A percentile compares a stretch with the other conserved stretches of the same genome.
Conservation (phyloP, 2,113 vertebrate species). For the Stegostoma tigrinum region DNA sequence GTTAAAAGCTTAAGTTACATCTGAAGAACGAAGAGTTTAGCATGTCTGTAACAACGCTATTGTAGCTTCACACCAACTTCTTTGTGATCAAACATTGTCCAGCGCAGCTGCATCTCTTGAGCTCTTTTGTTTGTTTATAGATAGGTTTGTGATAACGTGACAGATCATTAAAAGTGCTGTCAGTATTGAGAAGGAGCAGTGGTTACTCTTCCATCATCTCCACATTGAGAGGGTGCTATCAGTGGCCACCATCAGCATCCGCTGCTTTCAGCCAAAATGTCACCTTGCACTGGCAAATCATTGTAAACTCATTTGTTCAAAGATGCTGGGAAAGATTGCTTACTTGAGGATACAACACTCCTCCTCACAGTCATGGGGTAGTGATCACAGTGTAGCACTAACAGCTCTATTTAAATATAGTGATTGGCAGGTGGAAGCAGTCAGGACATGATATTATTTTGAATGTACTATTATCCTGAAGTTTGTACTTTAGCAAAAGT, state of each 20-base stretch:
- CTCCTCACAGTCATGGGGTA: background rate
- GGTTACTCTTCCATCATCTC: slow-evolving; percentile 52
- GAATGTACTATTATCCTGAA: background rate
- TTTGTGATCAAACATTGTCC: slow-evolving; percentile 48
- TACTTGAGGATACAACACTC: background rate
- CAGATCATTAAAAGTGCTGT: slow-evolving; percentile 50
- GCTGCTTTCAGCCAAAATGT: slow-evolving; percentile 42
- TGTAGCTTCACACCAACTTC: slow-evolving; percentile 9
- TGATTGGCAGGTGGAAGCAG: background rate
- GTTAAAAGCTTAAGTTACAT: background rate
- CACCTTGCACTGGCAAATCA: slow-evolving; percentile 37
- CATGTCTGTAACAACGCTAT: background rate
- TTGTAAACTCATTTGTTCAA: slow-evolving; percentile 19
- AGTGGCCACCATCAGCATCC: slow-evolving; percentile 46
- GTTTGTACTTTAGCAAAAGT: background rate
- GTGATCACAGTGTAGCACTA: background rate
- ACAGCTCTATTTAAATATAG: slow-evolving; percentile 4
- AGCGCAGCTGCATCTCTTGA: slow-evolving; percentile 45
- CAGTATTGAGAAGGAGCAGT: slow-evolving; percentile 48
- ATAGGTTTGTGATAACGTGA: slow-evolving; percentile 53
- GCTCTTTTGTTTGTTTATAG: slow-evolving; percentile 57
- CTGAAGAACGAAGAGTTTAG: background rate
- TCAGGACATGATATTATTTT: slow-evolving; percentile 20
- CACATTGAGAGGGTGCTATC: slow-evolving; percentile 40
- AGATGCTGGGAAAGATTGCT: slow-evolving; percentile 6